Conservation (phyloP, 2,888 invertebrate genomes). For the Ophion costatus region DNA sequence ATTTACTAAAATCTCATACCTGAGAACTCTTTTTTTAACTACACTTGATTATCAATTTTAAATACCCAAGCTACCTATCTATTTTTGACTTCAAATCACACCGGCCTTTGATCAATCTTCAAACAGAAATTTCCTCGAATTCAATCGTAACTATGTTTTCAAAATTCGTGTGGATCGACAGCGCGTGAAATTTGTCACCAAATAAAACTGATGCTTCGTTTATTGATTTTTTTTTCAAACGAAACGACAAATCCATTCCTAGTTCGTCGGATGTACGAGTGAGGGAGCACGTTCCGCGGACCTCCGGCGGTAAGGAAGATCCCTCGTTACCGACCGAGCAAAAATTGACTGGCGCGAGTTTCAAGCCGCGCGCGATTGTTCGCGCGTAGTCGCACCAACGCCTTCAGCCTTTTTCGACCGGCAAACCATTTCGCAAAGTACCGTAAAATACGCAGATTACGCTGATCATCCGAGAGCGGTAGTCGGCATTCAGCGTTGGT, state of each 20-base stretch:
- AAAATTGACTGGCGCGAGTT: neutral
- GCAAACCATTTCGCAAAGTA: neutral
- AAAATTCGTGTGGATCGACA: neutral
- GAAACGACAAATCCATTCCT: neutral
- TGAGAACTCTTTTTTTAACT: neutral
- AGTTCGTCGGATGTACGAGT: neutral
- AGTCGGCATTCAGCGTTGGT: neutral
- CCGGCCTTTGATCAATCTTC: too few species aligned
- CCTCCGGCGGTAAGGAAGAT: neutral
- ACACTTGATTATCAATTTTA: neutral
- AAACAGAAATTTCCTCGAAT: too few species aligned
- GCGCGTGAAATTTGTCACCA: neutral
- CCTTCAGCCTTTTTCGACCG: neutral
- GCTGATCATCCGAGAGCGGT: neutral
- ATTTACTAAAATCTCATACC: neutral
- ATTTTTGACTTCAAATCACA: too few species aligned
- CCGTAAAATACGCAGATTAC: neutral
- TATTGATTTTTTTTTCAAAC: neutral
- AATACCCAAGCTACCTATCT: too few species aligned
- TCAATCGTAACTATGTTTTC: too few species aligned
- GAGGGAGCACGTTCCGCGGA: neutral
- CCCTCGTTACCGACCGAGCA: slow-evolving; percentile 3
- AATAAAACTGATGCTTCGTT: neutral
- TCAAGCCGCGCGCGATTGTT: neutral
- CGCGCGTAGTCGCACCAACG: neutral